Evolutionary conservation across 1,140 invertebrate species (phyloP).

Genomic region (Bombus ignitus): DNA sequence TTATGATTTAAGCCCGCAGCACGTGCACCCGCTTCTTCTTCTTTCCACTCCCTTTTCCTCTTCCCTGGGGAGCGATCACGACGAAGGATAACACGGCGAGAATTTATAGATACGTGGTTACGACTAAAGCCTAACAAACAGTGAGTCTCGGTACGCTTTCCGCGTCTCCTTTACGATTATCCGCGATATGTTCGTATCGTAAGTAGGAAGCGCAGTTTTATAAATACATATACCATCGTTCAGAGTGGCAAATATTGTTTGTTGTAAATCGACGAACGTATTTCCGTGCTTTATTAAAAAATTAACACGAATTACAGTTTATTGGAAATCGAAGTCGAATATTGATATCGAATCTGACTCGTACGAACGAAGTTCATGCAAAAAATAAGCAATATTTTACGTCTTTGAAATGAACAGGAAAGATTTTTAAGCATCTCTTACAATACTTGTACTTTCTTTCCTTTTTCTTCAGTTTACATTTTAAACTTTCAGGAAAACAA

Average conservation of each 20-base stretch:
- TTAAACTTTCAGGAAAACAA: no score
- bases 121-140: constrained; percentile 15
- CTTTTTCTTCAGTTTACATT: no score
- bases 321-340: background rate
- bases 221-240: background rate
- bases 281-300: background rate
- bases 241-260: background rate
- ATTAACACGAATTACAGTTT: background rate
- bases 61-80: constrained; percentile 22
- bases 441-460: no score
- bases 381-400: background rate
- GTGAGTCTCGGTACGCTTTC: constrained; percentile 19
- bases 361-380: background rate
- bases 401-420: no score
- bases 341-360: background rate
- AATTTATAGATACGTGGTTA: constrained; percentile 43
- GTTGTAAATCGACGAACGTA: background rate
- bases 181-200: background rate
- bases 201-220: background rate
- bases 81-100: constrained; percentile 45
- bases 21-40: constrained; percentile 40
- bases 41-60: background rate
- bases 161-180: constrained; percentile 20
- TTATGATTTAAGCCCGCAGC: constrained; percentile 48
- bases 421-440: no score